Evolutionary conservation across 2,888 invertebrate species (phyloP), one percentile per base, ranked within the genome.

Genomic region (Epirrhoe alternata): DNA sequence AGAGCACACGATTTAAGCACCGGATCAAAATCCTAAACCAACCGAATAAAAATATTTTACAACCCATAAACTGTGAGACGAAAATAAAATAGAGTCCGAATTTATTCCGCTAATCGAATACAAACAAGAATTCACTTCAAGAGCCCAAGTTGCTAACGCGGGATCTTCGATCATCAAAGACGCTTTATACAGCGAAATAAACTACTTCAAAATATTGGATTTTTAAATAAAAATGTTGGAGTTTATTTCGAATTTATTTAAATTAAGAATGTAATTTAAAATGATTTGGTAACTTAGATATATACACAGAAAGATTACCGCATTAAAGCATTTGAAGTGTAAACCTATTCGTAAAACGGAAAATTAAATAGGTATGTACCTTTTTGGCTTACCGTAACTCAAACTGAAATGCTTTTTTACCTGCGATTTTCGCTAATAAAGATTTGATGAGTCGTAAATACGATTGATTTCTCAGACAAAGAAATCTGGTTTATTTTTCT

Each of bases 1-100:
- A 71, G 52, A 74, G 68, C 70, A 68, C 72, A 71, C 72, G 65
- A 78, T 79, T 74, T 75, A 72, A 71, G 74, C 70, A 61, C 70
- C 53, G 72, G 71, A 77, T 77, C 75, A 74, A 68, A 74, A 62
- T 38, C 60, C 54, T 69, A 72, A 72, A 61, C 63, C 66, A 66
- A 71, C 68, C 6, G 54, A 73, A 61, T 73, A 73, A 76, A 75
- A 74, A 65, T 63, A 68, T 68, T 72, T 68, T 72, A 70, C 67
- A 59, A 50, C 63, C 66, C 66, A 59, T 72, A 70, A 70, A 70
- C 47, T 56, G 47, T 51, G 64, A 64, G 38, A 33, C 33, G 17
- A 52, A 55, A 31, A 54, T 64, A 47, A 45, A 42, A 35, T 45
- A 6, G 51, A 14, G 50, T 50, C 31, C 10, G 10, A 64, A 35